Base-by-base conservation (phyloP, 2,888 invertebrate genomes). In the Abrostola triplasia region DNA sequence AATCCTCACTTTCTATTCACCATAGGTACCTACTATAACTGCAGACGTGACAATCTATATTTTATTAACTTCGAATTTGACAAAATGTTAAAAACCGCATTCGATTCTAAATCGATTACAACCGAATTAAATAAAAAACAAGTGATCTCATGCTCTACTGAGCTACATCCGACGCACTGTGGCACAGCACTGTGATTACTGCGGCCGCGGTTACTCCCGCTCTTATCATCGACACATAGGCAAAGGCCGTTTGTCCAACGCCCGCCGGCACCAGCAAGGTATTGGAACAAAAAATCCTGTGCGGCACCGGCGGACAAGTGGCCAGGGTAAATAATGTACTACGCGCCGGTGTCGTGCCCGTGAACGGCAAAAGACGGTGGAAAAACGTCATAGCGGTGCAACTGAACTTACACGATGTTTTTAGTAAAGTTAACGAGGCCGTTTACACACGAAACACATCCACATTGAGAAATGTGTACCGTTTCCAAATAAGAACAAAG, bases 71-170 rank as follows among this genome's bases (percentile, higher is more conserved):
- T 70, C 10, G n/a, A 56, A 56, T 50, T 68, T 44, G 65, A 76
- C 64, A 67, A 54, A 52, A 67, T 66, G 74, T 73, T 64, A 55
- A 73, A 60, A 61, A 77, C 82, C 81, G 73, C 79, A 79, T 64
- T 77, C 76, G 80, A 79, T 78, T 83, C 72, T 77, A 76, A 87
- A 85, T 87, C 84, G 83, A 85, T 89, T 86, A 84, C 78, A 73
- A 74, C 66, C 66, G 67, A 56, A 70, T 68, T 65, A 75, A 82
- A 72, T 76, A 61, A 80, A 82, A 83, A 79, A 80, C 77, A 60
- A 57, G 57, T 76, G 64, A 83, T 86, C 78, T 84, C 81, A 88
- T 88, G 91, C 88, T 90, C 91, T 86, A 88, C 80, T 90, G 86
- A 85, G 79, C 89, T 88, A 88, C 80, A 88, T 88, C 24, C 24